These are phyloP conservation scores for Onychostoma macrolepis DNA, from an alignment of 2,113 vertebrate species.

Conservation along the genomic window DNA sequence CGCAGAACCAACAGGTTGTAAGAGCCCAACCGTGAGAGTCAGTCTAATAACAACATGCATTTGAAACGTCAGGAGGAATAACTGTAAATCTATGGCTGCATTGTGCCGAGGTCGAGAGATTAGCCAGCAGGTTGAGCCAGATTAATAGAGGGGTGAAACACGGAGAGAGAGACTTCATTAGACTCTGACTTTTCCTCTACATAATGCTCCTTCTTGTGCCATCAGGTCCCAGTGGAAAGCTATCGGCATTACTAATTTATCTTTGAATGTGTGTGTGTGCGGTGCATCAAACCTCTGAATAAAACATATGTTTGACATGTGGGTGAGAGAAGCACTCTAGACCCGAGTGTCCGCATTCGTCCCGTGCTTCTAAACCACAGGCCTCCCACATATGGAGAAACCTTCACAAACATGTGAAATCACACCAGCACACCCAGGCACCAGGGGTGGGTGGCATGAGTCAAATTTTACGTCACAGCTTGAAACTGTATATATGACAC, in stretches of 20 bases:
- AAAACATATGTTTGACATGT: conserved; percentile 23
- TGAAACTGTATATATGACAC: neutral
- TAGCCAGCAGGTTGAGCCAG: conserved; percentile 13
- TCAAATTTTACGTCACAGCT: neutral
- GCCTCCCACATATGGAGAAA: neutral
- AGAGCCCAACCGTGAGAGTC: conserved; percentile 1
- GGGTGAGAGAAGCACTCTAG: conserved; percentile 5
- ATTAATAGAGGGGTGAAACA: neutral
- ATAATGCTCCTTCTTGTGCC: conserved; percentile 50
- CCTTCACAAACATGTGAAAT: conserved; percentile 3
- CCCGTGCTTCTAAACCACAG: neutral
- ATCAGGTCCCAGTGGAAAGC: conserved; percentile 13
- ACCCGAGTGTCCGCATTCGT: neutral
- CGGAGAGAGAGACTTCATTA: neutral
- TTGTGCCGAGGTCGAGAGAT: conserved; percentile 12
- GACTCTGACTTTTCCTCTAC: conserved; percentile 27
- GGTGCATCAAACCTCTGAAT: conserved; percentile 17
- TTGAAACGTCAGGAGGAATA: neutral
- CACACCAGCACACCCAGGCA: neutral
- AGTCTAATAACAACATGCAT: neutral
- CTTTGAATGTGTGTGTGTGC: neutral
- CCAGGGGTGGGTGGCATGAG: neutral
- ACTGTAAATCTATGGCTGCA: conserved; percentile 24
- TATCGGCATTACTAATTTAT: conserved; percentile 24
- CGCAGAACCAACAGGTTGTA: conserved; percentile 54